Conservation (phyloP, 2,888 invertebrate species). For the Acleris literana region DNA sequence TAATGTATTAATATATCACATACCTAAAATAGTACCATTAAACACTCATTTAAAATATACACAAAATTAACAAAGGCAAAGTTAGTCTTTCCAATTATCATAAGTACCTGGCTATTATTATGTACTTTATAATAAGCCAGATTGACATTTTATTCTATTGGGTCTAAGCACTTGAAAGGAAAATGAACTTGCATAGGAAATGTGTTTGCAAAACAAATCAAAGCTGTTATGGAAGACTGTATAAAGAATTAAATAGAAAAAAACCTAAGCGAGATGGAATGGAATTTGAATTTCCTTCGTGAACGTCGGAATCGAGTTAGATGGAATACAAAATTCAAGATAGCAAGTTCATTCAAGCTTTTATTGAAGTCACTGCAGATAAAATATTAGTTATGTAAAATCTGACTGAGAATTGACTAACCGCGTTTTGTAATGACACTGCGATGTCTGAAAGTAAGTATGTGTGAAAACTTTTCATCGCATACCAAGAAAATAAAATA, state of each 20-base stretch:
- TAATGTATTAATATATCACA: too few species aligned
- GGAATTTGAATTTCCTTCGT: conserved; percentile 24
- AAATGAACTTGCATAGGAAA: not conserved
- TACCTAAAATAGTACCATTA: too few species aligned
- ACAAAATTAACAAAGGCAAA: too few species aligned
- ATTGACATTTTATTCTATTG: too few species aligned
- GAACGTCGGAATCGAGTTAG: conserved; percentile 27
- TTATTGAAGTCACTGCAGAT: conserved; percentile 12
- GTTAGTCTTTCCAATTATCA: too few species aligned
- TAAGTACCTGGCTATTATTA: too few species aligned
- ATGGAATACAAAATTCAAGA: conserved; percentile 30
- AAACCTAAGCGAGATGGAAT: conserved; percentile 16
- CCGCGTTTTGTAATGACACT: too few species aligned
- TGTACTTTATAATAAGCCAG: too few species aligned
- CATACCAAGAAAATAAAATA: too few species aligned
- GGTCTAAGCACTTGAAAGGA: not conserved
- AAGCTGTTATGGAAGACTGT: not conserved
- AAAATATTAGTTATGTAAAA: conserved; percentile 21
- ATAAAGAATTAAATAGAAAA: conserved; percentile 10
- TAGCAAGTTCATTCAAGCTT: conserved; percentile 24
- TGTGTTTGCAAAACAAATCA: conserved; percentile 3
- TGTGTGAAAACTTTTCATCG: too few species aligned
- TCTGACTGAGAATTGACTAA: not conserved
- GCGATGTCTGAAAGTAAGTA: too few species aligned
- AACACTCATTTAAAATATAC: too few species aligned